phyloP scores from a whole-genome alignment of 2,113 vertebrate genomes.

The Rhegmatorhina hoffmannsi region DNA sequence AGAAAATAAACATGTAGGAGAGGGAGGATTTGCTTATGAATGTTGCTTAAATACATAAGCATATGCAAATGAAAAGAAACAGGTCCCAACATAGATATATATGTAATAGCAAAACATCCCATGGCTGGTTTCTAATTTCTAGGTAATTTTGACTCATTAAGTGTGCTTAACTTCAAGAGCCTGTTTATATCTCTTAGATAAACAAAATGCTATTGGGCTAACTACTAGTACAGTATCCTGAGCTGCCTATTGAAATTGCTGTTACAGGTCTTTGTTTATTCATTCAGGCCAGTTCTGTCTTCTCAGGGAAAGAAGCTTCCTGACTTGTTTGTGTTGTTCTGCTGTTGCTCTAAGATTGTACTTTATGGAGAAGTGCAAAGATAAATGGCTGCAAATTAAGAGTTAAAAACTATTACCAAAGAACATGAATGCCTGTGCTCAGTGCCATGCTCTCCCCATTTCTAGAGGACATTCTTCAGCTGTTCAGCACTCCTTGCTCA shows the following conservation, averaged over 20 bases:
- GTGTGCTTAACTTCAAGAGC: background rate
- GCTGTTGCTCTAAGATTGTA: background rate
- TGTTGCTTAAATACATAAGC: background rate
- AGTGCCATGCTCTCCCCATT: background rate
- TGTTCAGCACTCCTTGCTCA: background rate
- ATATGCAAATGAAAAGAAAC: constrained; percentile 11
- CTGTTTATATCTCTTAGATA: background rate
- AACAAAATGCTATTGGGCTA: background rate
- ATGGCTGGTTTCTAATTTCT: constrained; percentile 3
- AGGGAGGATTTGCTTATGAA: background rate
- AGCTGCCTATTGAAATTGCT: background rate
- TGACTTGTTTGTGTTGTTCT: background rate
- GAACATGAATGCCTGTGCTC: background rate
- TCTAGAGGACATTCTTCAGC: background rate
- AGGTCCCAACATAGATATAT: background rate
- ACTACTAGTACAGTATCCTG: background rate
- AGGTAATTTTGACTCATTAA: background rate
- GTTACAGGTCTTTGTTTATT: background rate
- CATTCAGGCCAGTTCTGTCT: background rate
- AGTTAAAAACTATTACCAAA: background rate
- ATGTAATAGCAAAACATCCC: background rate
- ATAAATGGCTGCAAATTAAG: background rate
- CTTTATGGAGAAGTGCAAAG: background rate
- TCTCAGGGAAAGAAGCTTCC: background rate
- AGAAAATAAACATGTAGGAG: background rate